Evolutionary conservation across 2,113 vertebrate genomes (phyloP).

Genomic region (Brachyistius frenatus): DNA sequence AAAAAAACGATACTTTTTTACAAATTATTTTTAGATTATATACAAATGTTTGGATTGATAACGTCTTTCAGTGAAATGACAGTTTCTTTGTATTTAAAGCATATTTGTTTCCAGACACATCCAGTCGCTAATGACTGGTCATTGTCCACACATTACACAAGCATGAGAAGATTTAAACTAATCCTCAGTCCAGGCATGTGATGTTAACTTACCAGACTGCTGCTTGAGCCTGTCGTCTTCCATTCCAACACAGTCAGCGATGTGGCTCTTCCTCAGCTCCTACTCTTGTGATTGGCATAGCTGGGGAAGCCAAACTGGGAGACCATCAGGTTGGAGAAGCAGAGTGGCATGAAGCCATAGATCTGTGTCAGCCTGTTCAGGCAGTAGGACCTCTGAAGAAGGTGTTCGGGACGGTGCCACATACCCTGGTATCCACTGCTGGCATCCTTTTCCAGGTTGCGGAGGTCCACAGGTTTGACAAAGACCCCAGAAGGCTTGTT

Average conservation of each 20-base stretch:
- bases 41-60: neutral
- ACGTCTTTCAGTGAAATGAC: neutral
- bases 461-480: conserved; percentile 92
- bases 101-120: neutral
- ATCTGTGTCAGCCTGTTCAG: conserved; percentile 91
- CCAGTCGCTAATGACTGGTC: neutral
- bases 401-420: conserved; percentile 95
- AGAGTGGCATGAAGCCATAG: conserved; percentile 92
- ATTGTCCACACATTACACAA: neutral
- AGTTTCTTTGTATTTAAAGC: neutral
- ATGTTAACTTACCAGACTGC: conserved; percentile 11
- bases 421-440: conserved; percentile 92
- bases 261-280: conserved; percentile 61
- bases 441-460: conserved; percentile 92
- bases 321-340: conserved; percentile 95
- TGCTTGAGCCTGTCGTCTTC: neutral
- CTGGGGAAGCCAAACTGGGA: conserved; percentile 96
- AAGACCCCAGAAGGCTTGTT: conserved; percentile 90
- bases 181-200: no score
- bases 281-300: conserved; percentile 94
- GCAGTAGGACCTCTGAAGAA: conserved; percentile 94
- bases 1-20: neutral
- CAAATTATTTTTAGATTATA: neutral
- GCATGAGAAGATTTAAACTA: neutral
- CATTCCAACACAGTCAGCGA: neutral